These are phyloP conservation scores for Pseudocheirus occidentalis DNA, from an alignment of 2,797 vertebrate species.

Conservation along the genomic window DNA sequence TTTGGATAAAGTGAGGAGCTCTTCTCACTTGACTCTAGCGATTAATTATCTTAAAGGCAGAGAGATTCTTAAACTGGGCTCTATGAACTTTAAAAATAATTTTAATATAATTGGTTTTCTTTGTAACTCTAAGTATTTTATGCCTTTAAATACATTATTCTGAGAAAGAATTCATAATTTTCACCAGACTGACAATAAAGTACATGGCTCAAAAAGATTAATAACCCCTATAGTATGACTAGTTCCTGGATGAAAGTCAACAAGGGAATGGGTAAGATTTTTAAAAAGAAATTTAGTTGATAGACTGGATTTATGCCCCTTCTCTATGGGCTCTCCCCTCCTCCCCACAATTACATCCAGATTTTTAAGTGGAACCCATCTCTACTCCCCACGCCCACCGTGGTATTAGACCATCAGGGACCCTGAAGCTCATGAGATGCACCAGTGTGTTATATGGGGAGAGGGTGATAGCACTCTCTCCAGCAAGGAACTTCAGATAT, in stretches of 20 bases:
- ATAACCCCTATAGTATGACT: neutral
- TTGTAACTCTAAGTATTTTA: neutral
- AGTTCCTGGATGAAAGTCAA: neutral
- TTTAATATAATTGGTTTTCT: neutral
- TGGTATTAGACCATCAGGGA: neutral
- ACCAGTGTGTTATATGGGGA: neutral
- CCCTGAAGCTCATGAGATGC: neutral
- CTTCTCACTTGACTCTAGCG: neutral
- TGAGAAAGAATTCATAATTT: neutral
- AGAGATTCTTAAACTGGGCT: neutral
- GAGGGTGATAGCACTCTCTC: neutral
- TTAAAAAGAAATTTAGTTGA: neutral
- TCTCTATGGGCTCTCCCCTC: neutral
- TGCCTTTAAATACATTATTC: neutral
- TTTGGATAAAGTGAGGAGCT: neutral
- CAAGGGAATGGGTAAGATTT: neutral
- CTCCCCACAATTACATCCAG: neutral
- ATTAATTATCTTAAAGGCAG: neutral
- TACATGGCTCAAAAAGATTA: neutral
- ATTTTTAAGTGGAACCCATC: neutral
- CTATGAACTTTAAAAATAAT: neutral
- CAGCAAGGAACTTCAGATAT: neutral
- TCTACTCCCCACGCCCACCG: neutral
- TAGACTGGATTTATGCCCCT: neutral
- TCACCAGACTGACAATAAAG: neutral